A percentile compares a stretch with the other conserved stretches of the same genome.
phyloP scores from a whole-genome alignment of 2,113 vertebrate species.

The Hepsetus odoe region DNA sequence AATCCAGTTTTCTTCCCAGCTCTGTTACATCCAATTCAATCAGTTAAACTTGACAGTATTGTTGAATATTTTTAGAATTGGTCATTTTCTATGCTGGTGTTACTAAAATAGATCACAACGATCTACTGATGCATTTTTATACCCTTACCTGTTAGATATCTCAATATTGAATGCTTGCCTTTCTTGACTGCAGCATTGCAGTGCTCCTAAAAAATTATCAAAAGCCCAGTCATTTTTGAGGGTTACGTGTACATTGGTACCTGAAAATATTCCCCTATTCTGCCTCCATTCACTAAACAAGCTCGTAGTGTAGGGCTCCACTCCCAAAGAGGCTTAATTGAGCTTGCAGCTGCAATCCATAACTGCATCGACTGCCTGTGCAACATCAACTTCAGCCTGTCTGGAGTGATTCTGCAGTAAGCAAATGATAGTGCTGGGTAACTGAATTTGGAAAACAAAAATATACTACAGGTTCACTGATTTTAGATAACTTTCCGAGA shows the following conservation, averaged over 20 bases:
- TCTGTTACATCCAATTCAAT: too few species aligned
- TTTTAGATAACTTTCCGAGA: slow-evolving; percentile 59
- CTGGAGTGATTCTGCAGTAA: slow-evolving; percentile 47
- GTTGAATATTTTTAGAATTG: too few species aligned
- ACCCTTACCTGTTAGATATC: background rate
- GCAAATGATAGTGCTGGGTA: slow-evolving; percentile 61
- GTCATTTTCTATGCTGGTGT: background rate
- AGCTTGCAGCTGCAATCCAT: slow-evolving; percentile 66
- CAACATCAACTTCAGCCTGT: slow-evolving; percentile 64
- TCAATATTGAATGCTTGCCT: background rate
- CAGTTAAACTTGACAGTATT: too few species aligned
- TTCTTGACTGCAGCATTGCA: background rate
- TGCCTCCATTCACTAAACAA: slow-evolving; percentile 43
- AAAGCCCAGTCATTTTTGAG: background rate
- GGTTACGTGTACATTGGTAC: background rate
- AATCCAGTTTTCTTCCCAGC: too few species aligned
- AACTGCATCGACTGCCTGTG: slow-evolving; percentile 59
- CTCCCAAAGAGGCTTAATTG: slow-evolving; percentile 63
- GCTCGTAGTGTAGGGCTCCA: slow-evolving; percentile 56
- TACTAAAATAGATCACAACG: background rate
- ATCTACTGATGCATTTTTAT: background rate
- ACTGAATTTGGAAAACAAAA: slow-evolving; percentile 66
- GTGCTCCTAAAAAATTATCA: slow-evolving; percentile 5
- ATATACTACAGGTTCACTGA: slow-evolving; percentile 51
- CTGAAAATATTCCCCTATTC: background rate